A percentile compares a stretch with the other conserved stretches of the same genome.
Conservation (phyloP, 1,140 invertebrate genomes). For the Maniola jurtina region DNA sequence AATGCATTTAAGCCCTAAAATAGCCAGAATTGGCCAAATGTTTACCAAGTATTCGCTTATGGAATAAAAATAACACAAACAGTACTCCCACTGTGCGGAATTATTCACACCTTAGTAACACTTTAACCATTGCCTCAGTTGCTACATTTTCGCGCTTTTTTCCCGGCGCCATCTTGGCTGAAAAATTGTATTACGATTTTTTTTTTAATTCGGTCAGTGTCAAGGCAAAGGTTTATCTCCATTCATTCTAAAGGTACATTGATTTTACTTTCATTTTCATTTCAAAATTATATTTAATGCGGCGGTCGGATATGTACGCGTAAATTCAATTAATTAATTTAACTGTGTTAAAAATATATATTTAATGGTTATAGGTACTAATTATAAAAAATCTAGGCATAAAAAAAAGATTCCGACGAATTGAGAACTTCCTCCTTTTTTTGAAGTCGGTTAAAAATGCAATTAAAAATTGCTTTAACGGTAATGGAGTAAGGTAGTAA, state of each 20-base stretch:
- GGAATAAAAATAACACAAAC: conserved; percentile 68
- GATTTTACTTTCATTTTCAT: not conserved
- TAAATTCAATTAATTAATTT: no score
- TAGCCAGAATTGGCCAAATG: conserved; percentile 20
- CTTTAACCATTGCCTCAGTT: conserved; percentile 46
- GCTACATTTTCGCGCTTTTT: conserved; percentile 53
- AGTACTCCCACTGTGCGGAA: conserved; percentile 49
- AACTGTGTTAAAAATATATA: no score
- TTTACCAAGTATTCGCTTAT: conserved; percentile 25
- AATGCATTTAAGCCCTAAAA: conserved; percentile 7
- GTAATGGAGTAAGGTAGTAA: no score
- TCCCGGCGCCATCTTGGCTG: conserved; percentile 30
- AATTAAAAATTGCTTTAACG: no score
- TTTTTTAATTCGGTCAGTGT: conserved; percentile 5
- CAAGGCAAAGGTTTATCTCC: not conserved
- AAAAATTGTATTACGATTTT: not conserved
- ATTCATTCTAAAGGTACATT: not conserved
- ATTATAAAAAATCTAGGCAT: no score
- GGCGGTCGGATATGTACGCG: no score
- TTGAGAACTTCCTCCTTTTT: no score
- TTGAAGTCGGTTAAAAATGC: no score
- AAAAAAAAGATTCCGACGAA: no score
- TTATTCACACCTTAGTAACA: conserved; percentile 61
- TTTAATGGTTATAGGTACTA: no score
- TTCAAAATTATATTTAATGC: not conserved